A percentile compares a stretch with the other conserved stretches of the same genome.
phyloP scores from a whole-genome alignment of 23 tunicate genomes.

The Ciona savignyi region DNA sequence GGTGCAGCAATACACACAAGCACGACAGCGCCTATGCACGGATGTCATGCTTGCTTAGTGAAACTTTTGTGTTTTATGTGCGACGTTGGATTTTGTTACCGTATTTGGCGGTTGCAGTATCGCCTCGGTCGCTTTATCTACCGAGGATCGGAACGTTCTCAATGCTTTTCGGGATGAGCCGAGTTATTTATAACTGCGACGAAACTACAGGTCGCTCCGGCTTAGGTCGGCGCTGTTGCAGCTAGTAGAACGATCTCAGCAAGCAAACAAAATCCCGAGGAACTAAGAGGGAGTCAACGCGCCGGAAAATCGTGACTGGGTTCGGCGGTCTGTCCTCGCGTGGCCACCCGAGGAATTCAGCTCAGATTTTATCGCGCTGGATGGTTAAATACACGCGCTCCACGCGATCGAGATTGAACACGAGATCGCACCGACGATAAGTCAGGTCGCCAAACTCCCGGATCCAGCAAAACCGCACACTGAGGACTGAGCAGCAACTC shows the following conservation, averaged over 20 bases:
- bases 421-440: slow-evolving; percentile 1
- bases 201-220: neutral
- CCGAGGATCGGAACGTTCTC: neutral
- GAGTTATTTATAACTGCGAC: neutral
- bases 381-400: neutral
- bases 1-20: neutral
- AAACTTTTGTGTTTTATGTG: neutral
- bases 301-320: neutral
- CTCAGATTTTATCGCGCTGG: neutral
- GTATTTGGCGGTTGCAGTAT: neutral
- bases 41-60: too few relatives aligned
- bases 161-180: neutral
- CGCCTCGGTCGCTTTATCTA: neutral
- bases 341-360: neutral
- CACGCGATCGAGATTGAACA: neutral
- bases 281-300: neutral
- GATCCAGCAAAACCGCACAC: neutral
- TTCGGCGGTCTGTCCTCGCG: neutral
- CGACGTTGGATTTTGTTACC: neutral
- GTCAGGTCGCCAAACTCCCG: neutral
- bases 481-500: too few relatives aligned
- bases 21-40: neutral
- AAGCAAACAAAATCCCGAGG: neutral
- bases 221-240: neutral
- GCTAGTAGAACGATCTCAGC: neutral